A percentile compares a stretch with the other conserved stretches of the same genome.
phyloP scores from a whole-genome alignment of 1,140 invertebrate species.

The Paraescarpia echinospica region DNA sequence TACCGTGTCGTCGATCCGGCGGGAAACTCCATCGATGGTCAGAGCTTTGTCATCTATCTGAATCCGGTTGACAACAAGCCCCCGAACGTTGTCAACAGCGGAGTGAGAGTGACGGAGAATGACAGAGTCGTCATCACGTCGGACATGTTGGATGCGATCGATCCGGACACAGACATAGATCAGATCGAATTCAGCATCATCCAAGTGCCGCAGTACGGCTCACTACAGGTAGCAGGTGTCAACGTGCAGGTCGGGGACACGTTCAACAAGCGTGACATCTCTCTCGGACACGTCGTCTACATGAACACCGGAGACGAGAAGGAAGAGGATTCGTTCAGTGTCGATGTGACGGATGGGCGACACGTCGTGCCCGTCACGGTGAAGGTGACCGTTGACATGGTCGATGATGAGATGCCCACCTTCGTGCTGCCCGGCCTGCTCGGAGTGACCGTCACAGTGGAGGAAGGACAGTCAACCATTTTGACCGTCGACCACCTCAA shows the following conservation, averaged over 20 bases:
- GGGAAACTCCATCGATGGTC: conserved; percentile 50
- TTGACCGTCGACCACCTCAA: conserved; percentile 42
- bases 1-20: conserved; percentile 54
- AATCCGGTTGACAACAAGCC: conserved; percentile 57
- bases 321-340: conserved; percentile 46
- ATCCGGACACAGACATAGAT: conserved; percentile 50
- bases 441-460: conserved; percentile 41
- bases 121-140: conserved; percentile 45
- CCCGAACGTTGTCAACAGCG: conserved; percentile 50
- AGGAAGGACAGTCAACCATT: conserved; percentile 45
- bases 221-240: conserved; percentile 36
- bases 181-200: conserved; percentile 47
- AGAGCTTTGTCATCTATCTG: conserved; percentile 52
- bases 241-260: conserved; percentile 43
- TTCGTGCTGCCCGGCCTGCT: conserved; percentile 41
- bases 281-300: conserved; percentile 50
- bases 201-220: conserved; percentile 44
- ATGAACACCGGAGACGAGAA: conserved; percentile 47
- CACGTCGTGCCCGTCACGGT: conserved; percentile 53
- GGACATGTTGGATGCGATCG: conserved; percentile 50
- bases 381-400: conserved; percentile 43
- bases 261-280: conserved; percentile 49
- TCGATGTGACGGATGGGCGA: conserved; percentile 57
- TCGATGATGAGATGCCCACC: conserved; percentile 54
- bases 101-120: conserved; percentile 50